These are phyloP conservation scores for Lycocorax pyrrhopterus DNA, from an alignment of 2,113 vertebrate species.

Conservation along the genomic window DNA sequence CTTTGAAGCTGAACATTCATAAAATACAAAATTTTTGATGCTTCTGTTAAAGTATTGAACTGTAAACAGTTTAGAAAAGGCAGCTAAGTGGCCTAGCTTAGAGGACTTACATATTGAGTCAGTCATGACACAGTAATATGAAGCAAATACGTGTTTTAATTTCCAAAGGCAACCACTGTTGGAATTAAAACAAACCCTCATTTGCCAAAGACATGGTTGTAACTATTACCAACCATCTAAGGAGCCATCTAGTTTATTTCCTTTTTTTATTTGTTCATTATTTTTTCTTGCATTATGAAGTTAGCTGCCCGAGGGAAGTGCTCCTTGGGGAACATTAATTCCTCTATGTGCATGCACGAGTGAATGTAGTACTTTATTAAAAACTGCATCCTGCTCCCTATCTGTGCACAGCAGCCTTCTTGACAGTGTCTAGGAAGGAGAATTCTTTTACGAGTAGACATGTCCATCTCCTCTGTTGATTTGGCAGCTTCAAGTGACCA, in stretches of 20 bases:
- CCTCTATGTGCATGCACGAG: rapidly evolving
- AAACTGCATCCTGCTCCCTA: background rate
- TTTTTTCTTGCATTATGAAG: background rate
- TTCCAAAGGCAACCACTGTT: background rate
- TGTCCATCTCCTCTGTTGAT: background rate
- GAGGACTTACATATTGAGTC: background rate
- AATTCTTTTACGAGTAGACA: background rate
- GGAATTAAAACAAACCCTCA: background rate
- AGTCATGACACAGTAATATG: background rate
- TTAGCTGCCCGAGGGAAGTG: background rate
- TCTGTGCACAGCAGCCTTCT: background rate
- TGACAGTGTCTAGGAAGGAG: background rate
- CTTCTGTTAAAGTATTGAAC: background rate
- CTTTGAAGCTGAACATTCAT: background rate
- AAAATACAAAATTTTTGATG: background rate
- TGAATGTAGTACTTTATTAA: background rate
- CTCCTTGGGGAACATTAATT: background rate
- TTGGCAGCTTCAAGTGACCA: background rate
- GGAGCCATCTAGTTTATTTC: background rate
- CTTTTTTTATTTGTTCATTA: background rate
- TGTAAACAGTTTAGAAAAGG: background rate
- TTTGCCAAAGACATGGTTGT: background rate
- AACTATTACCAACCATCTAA: background rate
- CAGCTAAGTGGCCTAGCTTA: background rate
- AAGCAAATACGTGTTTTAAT: background rate